Percentiles rank a stretch among this genome's conserved stretches.
Evolutionary conservation across 2,797 vertebrate genomes (phyloP).

Genomic region (Lophotriccus pileatus): DNA sequence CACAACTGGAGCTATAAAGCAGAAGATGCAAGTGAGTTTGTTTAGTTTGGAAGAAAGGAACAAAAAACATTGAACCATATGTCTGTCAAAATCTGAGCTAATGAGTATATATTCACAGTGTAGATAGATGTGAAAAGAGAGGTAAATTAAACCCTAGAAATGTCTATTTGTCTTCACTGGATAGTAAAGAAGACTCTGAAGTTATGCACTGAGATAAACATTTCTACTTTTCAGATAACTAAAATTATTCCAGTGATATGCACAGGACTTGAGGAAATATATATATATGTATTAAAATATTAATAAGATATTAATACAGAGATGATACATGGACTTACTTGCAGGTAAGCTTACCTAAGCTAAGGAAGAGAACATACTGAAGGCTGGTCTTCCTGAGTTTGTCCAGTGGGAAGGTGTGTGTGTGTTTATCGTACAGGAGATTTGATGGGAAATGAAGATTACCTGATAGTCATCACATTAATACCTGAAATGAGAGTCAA

Average conservation of each 20-base stretch:
- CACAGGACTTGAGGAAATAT: not conserved
- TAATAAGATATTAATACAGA: not conserved
- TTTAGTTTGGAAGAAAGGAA: not conserved
- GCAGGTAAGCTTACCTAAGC: not conserved
- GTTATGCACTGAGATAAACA: not conserved
- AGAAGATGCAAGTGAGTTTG: not conserved
- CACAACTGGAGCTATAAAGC: not conserved
- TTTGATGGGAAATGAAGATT: not conserved
- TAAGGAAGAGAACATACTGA: not conserved
- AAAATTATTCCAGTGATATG: not conserved
- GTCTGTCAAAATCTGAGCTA: not conserved
- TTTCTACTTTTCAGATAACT: not conserved
- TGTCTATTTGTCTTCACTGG: not conserved
- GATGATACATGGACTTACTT: not conserved
- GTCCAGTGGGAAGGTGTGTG: fast-evolving
- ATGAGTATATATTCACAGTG: not conserved
- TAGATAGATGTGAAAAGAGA: not conserved
- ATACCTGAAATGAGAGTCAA: not conserved
- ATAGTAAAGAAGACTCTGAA: not conserved
- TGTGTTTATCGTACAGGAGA: not conserved
- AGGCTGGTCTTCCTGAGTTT: not conserved
- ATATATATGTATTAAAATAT: not conserved
- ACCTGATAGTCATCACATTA: not conserved
- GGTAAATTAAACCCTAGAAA: not conserved
- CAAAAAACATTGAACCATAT: not conserved